Evolutionary conservation across 1,140 invertebrate species (phyloP).

Genomic region (Lordiphosa collinella): DNA sequence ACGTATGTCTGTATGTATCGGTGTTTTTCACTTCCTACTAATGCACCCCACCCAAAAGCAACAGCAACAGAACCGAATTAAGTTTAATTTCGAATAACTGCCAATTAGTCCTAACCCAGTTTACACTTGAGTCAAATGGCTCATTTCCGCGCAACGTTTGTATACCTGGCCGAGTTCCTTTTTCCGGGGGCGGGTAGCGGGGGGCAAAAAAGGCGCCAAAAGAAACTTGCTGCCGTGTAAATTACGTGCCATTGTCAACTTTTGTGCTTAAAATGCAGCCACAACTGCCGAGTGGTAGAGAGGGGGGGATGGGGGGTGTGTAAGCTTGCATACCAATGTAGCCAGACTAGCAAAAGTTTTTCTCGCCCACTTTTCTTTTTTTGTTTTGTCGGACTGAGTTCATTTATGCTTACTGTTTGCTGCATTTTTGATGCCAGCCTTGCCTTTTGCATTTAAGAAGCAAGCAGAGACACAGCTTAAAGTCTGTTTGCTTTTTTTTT

Average conservation of each 20-base stretch:
- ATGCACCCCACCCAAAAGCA: constrained; percentile 3
- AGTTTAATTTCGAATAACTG: constrained; percentile 65
- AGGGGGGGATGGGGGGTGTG: background rate
- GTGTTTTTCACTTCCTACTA: constrained; percentile 11
- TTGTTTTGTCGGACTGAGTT: constrained; percentile 37
- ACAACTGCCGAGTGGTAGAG: constrained; percentile 13
- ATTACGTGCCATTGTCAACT: constrained; percentile 67
- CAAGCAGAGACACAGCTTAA: constrained; percentile 25
- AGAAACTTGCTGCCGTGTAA: constrained; percentile 52
- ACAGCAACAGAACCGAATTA: too few species aligned
- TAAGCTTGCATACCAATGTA: constrained; percentile 44
- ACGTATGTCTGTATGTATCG: constrained; percentile 7
- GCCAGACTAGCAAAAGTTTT: constrained; percentile 28
- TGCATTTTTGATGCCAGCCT: constrained; percentile 63
- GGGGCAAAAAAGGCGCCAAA: constrained; percentile 19
- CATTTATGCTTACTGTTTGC: constrained; percentile 66
- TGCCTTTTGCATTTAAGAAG: constrained; percentile 19
- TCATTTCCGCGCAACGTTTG: constrained; percentile 74
- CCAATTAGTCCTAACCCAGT: constrained; percentile 78
- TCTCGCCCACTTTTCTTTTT: constrained; percentile 4
- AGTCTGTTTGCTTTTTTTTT: constrained; percentile 15
- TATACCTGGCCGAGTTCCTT: constrained; percentile 58
- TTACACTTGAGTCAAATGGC: constrained; percentile 72
- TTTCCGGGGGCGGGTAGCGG: too few species aligned
- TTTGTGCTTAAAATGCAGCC: constrained; percentile 41